A percentile compares a stretch with the other conserved stretches of the same genome.
phyloP scores from a whole-genome alignment of 2,113 vertebrate species.

The Petrocephalus zakoni region DNA sequence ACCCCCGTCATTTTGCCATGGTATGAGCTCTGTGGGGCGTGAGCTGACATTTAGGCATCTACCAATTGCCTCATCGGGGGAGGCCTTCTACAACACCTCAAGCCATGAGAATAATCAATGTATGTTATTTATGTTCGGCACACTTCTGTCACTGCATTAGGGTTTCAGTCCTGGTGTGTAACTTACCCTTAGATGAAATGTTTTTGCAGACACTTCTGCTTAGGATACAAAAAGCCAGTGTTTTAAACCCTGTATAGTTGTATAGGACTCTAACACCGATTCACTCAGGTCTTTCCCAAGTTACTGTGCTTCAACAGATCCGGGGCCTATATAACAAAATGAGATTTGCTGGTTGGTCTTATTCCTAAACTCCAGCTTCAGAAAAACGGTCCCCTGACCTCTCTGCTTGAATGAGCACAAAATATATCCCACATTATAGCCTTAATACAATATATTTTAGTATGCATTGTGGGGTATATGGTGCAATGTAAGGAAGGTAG shows the following conservation, averaged over 20 bases:
- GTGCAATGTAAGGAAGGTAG: background rate
- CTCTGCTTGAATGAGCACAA: background rate
- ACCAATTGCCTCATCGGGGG: background rate
- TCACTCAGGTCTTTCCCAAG: background rate
- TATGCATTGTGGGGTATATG: background rate
- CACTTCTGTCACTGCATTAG: background rate
- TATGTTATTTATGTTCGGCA: background rate
- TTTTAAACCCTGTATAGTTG: background rate
- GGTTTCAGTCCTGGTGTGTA: background rate
- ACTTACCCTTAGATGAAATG: background rate
- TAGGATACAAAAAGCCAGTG: background rate
- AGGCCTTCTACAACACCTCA: background rate
- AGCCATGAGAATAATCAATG: background rate
- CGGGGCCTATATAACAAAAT: background rate
- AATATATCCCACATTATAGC: background rate
- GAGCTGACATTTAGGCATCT: background rate
- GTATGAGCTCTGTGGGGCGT: background rate
- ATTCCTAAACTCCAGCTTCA: background rate
- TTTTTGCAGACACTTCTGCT: background rate
- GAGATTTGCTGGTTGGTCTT: background rate
- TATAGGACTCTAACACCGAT: background rate
- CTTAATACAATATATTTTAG: background rate
- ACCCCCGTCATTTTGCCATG: background rate
- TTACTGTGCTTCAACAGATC: background rate
- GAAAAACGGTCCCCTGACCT: background rate